Evolutionary conservation across 2,888 invertebrate species (phyloP), one percentile per base, ranked within the genome.

Genomic region (Tachina grossa): DNA sequence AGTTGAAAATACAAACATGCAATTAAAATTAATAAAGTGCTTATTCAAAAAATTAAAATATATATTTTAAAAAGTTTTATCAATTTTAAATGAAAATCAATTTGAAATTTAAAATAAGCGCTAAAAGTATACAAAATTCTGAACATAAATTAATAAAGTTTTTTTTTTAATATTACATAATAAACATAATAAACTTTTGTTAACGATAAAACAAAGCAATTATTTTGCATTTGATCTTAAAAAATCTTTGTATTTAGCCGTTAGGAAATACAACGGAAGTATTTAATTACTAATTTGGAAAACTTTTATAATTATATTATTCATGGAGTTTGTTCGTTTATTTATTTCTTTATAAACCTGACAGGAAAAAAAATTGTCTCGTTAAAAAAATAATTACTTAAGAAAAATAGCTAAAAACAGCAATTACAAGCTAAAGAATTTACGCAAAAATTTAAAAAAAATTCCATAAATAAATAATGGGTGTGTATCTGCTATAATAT

Each of bases 201-300:
- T 43, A 11, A 61, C 1, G 0, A 13, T 10, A 45, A 63, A 8
- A 19, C 4, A 16, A 19, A 9, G 9, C 9, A 8, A 6, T 13
- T 22, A 9, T 9, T 9, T n/a, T 41, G 13, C 5, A 43, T 61
- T 61, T 19, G 43, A 19, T 63, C 5, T 57, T 22, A 1, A 57
- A 14, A 14, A 10, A 6, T 45, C 45, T 63, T 63, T 43, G 45
- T 45, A 11, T 47, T 57, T 14, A 39, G 57, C 16, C 51, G 43
- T 51, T 57, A 22, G 31, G 22, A 68, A 76, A 11, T 22, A 43
- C 47, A 79, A 71, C 78, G 85, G 85, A 85, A 85, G 79, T 75
- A 71, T 80, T 75, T 82, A 82, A 85, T 85, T 85, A 75, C 75
- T 75, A 75, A 65, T 79, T 74, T 78, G 41, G 22, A 63, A 13